Base-by-base conservation (phyloP, 2,113 vertebrate genomes). In the Oncorhynchus gorbuscha region DNA sequence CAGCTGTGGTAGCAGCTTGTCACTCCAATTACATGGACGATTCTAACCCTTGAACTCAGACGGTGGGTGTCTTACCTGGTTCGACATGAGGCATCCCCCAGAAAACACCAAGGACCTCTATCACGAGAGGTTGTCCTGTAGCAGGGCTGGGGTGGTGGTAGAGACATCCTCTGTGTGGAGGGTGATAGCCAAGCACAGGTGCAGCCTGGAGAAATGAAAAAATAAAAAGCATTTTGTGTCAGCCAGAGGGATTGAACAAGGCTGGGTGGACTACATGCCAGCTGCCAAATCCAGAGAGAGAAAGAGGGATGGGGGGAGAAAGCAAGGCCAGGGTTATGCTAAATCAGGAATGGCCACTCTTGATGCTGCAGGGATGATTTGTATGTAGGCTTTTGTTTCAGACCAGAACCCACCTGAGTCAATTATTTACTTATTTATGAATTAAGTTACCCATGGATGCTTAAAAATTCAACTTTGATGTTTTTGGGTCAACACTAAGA, bases 141-240 rank as follows among this genome's bases (percentile, higher is more conserved):
- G 72, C 78, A 78, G 71, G 62, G 35, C 49, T 11, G 35, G 6
- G 71, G 84, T 76, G 79, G 81, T 81, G 74, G 72, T 81, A 45
- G 75, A 79, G 78, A 85, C 76, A 66, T 67, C 6, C 74, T 72
- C 68, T 82, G 73, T 69, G 32, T 81, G 79, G 70, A 73, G 13
- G 26, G n/a, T 92, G 92, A 93, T 81, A 77, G 89, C 79, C 74
- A 74, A 75, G 88, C 85, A 91, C 91, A 94, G 93, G 90, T 93
- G 93, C 75, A 71, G 66, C 26, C 66, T n/a, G 4, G 35, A 84
- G 83, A 87, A 85, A 89, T 89, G 1, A 91, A 89, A 58, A 87
- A 69, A 80, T 7, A 69, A 88, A 90, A 90, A 76, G 78, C 80
- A 76, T 51, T 20, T 66, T 71, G 66, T 83, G 86, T 86, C 86